Evolutionary conservation across 2,797 vertebrate species (phyloP).

Genomic region (Microctenopoma steveboyesi): DNA sequence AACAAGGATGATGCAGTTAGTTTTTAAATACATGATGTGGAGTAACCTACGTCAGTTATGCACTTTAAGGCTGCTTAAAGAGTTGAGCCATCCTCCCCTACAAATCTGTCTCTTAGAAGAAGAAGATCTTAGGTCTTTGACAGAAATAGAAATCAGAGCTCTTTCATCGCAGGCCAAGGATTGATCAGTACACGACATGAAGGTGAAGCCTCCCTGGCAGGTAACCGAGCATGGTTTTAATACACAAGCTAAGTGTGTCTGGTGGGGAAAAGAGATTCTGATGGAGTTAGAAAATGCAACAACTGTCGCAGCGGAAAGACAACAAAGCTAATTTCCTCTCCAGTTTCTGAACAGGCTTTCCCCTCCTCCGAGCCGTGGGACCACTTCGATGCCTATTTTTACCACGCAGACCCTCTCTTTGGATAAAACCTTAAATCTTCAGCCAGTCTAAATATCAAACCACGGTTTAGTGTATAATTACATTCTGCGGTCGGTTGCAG

Average conservation of each 20-base stretch:
- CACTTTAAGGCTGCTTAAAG: constrained; percentile 6
- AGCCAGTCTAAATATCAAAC: constrained; percentile 80
- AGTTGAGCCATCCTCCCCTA: constrained; percentile 3
- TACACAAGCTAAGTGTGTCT: constrained; percentile 36
- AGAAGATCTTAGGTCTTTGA: constrained; percentile 42
- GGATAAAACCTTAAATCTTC: constrained; percentile 73
- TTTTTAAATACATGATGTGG: neutral
- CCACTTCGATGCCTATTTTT: constrained; percentile 69
- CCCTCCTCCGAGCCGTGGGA: constrained; percentile 53
- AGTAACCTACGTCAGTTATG: constrained; percentile 21
- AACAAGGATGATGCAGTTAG: too few relatives aligned
- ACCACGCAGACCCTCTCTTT: constrained; percentile 60
- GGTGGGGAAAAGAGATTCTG: constrained; percentile 55
- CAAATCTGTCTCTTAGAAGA: constrained; percentile 1
- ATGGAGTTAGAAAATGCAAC: constrained; percentile 44
- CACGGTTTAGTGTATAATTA: constrained; percentile 75
- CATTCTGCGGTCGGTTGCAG: constrained; percentile 62
- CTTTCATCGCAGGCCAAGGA: constrained; percentile 44
- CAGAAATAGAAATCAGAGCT: constrained; percentile 42
- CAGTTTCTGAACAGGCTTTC: constrained; percentile 55
- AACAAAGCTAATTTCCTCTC: constrained; percentile 70
- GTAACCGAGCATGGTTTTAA: constrained; percentile 39
- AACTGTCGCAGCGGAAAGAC: constrained; percentile 32
- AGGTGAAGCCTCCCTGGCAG: constrained; percentile 60
- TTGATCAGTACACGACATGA: constrained; percentile 40